Conservation (phyloP, 30 jellyfish, hydroid and myxozoan genomes). For the Aurelia sp. region DNA sequence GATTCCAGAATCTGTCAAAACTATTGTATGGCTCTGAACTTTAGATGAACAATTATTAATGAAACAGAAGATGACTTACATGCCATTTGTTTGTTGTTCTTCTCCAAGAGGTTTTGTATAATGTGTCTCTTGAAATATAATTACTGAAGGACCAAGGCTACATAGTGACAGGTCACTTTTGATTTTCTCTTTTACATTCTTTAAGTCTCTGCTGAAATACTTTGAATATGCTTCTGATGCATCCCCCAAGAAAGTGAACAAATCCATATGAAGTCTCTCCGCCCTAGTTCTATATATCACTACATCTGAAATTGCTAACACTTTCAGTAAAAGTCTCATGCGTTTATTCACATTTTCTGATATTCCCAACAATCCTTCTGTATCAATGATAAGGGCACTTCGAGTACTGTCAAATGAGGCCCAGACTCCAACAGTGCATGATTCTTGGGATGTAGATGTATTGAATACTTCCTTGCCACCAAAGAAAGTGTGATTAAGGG, state of each 20-base stretch:
- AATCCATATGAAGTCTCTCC: conserved; percentile 96
- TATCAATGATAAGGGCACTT: conserved; percentile 90
- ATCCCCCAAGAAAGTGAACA: conserved; percentile 97
- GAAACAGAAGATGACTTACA: conserved; percentile 56
- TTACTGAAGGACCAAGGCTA: conserved; percentile 97
- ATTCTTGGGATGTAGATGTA: conserved; percentile 92
- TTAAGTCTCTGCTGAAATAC: conserved; percentile 90
- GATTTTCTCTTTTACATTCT: conserved; percentile 84
- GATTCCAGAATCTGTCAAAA: background rate
- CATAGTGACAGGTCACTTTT: conserved; percentile 90
- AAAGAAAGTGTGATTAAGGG: conserved; percentile 95
- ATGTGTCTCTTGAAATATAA: conserved; percentile 96
- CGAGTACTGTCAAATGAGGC: conserved; percentile 79
- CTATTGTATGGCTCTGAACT: background rate
- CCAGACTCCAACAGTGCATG: conserved; percentile 99
- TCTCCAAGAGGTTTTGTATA: conserved; percentile 96
- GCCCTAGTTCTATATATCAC: conserved; percentile 98
- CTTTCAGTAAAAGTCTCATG: conserved; percentile 94
- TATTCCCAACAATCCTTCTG: conserved; percentile 97
- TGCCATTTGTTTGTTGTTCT: conserved; percentile 53
- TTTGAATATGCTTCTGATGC: conserved; percentile 98
- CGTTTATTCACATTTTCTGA: conserved; percentile 96
- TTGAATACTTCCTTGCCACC: conserved; percentile 88
- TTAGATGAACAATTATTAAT: background rate
- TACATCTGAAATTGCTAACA: conserved; percentile 96